Evolutionary conservation across 2,113 vertebrate species (phyloP), one percentile per base, ranked within the genome.

Genomic region (Tetraodon nigroviridis): DNA sequence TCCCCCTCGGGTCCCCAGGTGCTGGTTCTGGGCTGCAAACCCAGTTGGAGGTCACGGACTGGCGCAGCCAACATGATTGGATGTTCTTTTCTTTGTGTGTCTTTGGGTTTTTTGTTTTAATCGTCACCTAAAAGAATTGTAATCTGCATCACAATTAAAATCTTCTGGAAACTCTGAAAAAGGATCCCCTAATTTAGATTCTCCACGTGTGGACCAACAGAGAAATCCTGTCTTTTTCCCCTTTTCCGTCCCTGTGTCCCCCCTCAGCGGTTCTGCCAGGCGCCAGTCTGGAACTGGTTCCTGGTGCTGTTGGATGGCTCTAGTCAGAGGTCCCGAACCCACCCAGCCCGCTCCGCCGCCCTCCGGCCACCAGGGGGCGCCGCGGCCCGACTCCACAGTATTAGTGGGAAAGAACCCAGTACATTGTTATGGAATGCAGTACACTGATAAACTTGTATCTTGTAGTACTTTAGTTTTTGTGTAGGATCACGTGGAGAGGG

Each of bases 351-450:
- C 20, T 49, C 14, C 24, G 12, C 6, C 15, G 12, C 8, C 45
- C 21, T 50, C 52, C 6, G 45, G 18, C 67, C 69, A 76, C 21
- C 32, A 13, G 73, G 37, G 67, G 64, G 75, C 37, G 70, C 58
- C 8, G 78, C 51, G 80, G 7, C 24, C 79, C 63, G 81, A 84
- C 80, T 78, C 84, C 80, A 81, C 85, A 88, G 89, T 89, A 87
- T 90, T 89, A 86, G 59, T 48, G 58, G 67, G 47, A 73, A 22
- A 42, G 61, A 69, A 82, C 68, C 79, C 80, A 86, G 88, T 89
- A 86, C 83, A 87, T 89, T 90, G 84, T 89, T 88, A 88, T 79
- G 86, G 84, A 90, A 87, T 86, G 87, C 90, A 89, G 89, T 88
- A 86, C 89, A 84, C 86, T 86, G 86, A 88, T 88, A 87, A 76